These are phyloP conservation scores for Acropternis orthonyx DNA, from an alignment of 2,797 vertebrate species.

Conservation along the genomic window DNA sequence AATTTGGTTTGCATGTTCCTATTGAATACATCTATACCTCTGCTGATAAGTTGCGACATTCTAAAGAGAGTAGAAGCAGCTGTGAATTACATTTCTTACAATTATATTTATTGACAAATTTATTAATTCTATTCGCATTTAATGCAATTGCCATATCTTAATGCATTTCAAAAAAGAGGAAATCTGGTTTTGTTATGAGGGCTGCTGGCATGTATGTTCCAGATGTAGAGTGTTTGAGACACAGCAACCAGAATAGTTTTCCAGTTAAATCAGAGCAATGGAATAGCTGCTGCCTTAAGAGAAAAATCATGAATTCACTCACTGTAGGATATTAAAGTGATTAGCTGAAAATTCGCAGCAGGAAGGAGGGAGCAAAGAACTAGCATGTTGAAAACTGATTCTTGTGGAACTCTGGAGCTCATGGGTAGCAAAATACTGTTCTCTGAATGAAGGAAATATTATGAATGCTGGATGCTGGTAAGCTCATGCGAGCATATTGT, in stretches of 20 bases:
- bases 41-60: not conserved
- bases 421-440: not conserved
- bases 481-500: not conserved
- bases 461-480: not conserved
- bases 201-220: not conserved
- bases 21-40: not conserved
- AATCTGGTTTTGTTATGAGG: not conserved
- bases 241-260: not conserved
- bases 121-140: not conserved
- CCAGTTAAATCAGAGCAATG: not conserved
- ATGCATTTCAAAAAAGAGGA: not conserved
- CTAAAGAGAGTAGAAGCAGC: conserved; percentile 14
- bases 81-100: not conserved
- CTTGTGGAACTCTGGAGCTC: not conserved
- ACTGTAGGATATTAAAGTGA: not conserved
- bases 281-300: not conserved
- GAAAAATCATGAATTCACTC: not conserved
- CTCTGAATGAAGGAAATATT: not conserved
- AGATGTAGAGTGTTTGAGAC: not conserved
- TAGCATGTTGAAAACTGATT: not conserved
- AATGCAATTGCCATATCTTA: not conserved
- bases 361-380: not conserved
- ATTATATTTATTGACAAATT: not conserved
- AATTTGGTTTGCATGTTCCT: not conserved
- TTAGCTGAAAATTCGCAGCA: not conserved